phyloP scores from a whole-genome alignment of 2,113 vertebrate genomes.

The Etheostoma cragini region DNA sequence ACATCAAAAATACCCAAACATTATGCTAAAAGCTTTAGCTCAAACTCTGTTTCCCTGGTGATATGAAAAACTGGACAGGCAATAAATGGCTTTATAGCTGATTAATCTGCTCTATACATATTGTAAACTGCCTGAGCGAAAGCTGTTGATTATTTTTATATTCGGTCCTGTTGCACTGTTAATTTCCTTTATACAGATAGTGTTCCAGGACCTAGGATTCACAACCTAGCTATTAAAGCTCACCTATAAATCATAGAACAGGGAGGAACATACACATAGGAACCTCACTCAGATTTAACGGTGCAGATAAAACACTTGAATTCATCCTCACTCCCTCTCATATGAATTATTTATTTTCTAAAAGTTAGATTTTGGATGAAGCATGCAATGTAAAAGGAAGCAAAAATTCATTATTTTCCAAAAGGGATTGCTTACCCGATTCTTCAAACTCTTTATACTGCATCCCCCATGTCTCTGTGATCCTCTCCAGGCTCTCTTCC shows the following conservation, averaged over 20 bases:
- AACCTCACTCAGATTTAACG: conserved; percentile 53
- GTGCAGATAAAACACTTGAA: conserved; percentile 53
- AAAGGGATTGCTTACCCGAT: conserved; percentile 84
- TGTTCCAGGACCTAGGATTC: conserved; percentile 36
- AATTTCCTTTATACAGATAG: conserved; percentile 64
- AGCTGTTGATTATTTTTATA: conserved; percentile 58
- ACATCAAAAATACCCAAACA: conserved; percentile 77
- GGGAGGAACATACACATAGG: conserved; percentile 38
- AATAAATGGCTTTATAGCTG: conserved; percentile 76
- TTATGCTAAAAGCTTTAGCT: conserved; percentile 76
- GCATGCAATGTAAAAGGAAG: background rate
- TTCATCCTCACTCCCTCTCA: conserved; percentile 37
- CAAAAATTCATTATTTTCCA: conserved; percentile 17
- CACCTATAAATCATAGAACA: conserved; percentile 53
- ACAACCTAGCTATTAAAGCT: conserved; percentile 45
- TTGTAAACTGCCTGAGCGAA: conserved; percentile 75
- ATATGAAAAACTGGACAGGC: conserved; percentile 64
- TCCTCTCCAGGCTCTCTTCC: conserved; percentile 93
- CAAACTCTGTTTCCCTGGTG: conserved; percentile 62
- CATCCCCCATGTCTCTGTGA: conserved; percentile 91
- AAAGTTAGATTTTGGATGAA: conserved; percentile 41
- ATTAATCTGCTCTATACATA: conserved; percentile 78
- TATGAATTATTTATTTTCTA: conserved; percentile 52
- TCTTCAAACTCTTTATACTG: conserved; percentile 96
- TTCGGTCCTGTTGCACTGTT: conserved; percentile 46